A percentile compares a stretch with the other conserved stretches of the same genome.
Evolutionary conservation across 2,797 vertebrate species (phyloP).

Genomic region (Betta splendens): DNA sequence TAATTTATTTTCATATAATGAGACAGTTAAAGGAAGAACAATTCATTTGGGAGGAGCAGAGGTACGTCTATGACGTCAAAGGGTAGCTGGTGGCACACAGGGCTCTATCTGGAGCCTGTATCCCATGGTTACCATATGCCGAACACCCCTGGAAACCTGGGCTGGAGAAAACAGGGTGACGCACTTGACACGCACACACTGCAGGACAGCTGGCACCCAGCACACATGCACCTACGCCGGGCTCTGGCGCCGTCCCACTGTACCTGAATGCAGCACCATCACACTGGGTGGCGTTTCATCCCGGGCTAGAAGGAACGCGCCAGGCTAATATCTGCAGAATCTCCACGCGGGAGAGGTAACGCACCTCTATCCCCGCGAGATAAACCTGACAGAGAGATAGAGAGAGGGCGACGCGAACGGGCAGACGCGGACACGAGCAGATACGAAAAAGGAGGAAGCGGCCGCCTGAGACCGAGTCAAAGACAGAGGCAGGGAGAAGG

Average conservation of each 20-base stretch:
- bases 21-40: neutral
- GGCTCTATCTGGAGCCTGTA: conserved; percentile 60
- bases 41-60: neutral
- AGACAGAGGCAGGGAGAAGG: conserved; percentile 31
- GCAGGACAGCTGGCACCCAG: conserved; percentile 66
- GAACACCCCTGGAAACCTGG: conserved; percentile 62
- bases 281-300: conserved; percentile 58
- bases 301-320: conserved; percentile 61
- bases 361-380: conserved; percentile 67
- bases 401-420: conserved; percentile 17
- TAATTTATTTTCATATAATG: neutral
- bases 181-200: conserved; percentile 67
- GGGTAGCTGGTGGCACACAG: conserved; percentile 55
- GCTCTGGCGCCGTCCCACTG: conserved; percentile 23
- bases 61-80: conserved; percentile 62
- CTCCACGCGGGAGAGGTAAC: conserved; percentile 66
- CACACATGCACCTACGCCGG: conserved; percentile 22
- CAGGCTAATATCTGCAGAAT: conserved; percentile 75
- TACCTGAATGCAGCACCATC: conserved; percentile 31
- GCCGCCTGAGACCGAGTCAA: conserved; percentile 35
- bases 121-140: conserved; percentile 80
- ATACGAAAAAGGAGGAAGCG: neutral
- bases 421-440: neutral
- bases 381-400: conserved; percentile 49
- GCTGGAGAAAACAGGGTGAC: conserved; percentile 69